Percentiles rank a stretch among this genome's conserved stretches.
Conservation (phyloP, 2,113 vertebrate species). For the Phyllostomus discolor region DNA sequence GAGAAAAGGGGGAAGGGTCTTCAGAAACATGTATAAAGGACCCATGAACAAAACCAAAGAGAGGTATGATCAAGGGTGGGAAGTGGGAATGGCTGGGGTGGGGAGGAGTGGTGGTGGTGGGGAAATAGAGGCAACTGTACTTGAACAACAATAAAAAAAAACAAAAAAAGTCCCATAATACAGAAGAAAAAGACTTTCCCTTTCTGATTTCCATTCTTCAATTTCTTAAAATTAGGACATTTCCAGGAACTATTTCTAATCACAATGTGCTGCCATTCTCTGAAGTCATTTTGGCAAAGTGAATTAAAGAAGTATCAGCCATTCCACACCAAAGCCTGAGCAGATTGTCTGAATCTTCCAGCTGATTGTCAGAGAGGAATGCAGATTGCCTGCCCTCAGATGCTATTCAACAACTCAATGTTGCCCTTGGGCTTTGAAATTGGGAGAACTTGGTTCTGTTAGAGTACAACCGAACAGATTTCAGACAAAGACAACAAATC, state of each 20-base stretch:
- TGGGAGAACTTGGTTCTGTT: slow-evolving; percentile 15
- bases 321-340: slow-evolving; percentile 16
- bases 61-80: too few relatives aligned
- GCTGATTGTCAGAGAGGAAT: slow-evolving; percentile 30
- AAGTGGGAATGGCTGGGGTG: too few relatives aligned
- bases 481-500: neutral
- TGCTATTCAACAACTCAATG: slow-evolving; percentile 10
- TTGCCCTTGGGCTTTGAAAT: slow-evolving; percentile 44
- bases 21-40: too few relatives aligned
- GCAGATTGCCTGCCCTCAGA: neutral
- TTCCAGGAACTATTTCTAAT: slow-evolving; percentile 16
- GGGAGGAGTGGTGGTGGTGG: too few relatives aligned
- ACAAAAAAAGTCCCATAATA: too few relatives aligned
- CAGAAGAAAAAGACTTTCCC: neutral
- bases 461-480: neutral
- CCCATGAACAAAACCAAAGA: too few relatives aligned
- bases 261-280: neutral
- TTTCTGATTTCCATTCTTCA: slow-evolving; percentile 30
- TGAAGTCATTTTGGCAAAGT: slow-evolving; percentile 34
- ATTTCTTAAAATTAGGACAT: slow-evolving; percentile 17
- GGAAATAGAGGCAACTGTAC: too few relatives aligned
- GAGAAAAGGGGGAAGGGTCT: too few relatives aligned
- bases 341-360: slow-evolving; percentile 6
- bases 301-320: slow-evolving; percentile 31
- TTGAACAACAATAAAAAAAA: too few relatives aligned